Evolutionary conservation across 2,888 invertebrate genomes (phyloP), one percentile per base, ranked within the genome.

Genomic region (Aplocera efformata): DNA sequence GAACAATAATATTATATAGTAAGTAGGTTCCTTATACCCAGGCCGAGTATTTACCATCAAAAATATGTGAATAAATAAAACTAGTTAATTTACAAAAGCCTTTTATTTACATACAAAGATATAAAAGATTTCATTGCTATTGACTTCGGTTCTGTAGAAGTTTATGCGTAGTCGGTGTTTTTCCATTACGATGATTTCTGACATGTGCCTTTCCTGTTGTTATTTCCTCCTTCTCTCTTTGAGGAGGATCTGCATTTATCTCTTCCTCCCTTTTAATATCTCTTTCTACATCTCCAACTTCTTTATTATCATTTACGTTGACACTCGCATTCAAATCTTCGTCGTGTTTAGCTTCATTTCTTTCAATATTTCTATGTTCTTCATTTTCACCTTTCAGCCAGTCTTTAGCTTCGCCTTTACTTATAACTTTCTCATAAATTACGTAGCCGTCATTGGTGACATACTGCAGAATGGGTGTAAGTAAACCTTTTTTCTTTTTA

Each of bases 391-490:
- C 53, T 26, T 52, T 61, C 9, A 78, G 41, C 85, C 85, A 86
- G 45, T 77, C 68, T 7, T 71, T 78, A 0, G 85, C 85, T 63
- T 86, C 84, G 3, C 52, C 64, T 48, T 76, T 79, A 1, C 77
- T 63, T 35, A 86, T 83, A 25, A 72, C 62, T 52, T 82, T 85
- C 50, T 86, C 84, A 51, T 67, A 86, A 48, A 86, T 79, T 0
- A 86, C 85, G 40, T 83, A 85, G 0, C 85, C 85, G 37, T 85
- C 83, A 34, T 82, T 82, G 0, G 82, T 85, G 0, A 86, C 82
- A 31, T 86, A 86, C 41, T 86, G 85, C 1, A 86, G 53, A 6
- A 85, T 61, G 0, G 85, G 85, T 7, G 82, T 84, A 0, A 85
- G 49, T 1, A 79, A 29, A 5, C 69, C 66, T 30, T 53, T 58